A percentile compares a stretch with the other conserved stretches of the same genome.
phyloP scores from a whole-genome alignment of 2,888 invertebrate species.

The Caenorhabditis parvicauda region DNA sequence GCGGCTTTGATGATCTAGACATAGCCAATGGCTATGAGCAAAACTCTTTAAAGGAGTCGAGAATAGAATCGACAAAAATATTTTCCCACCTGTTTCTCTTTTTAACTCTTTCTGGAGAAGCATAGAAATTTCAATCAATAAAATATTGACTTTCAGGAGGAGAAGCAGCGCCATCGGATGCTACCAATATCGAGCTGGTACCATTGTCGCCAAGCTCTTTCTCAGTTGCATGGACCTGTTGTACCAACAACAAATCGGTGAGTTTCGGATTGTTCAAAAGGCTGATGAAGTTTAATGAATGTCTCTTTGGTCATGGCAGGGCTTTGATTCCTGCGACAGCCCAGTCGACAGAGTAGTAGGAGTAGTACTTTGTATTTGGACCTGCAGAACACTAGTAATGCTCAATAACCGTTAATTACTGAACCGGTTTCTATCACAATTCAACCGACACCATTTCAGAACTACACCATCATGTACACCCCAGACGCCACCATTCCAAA shows the following conservation, averaged over 20 bases:
- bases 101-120: no score
- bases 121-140: no score
- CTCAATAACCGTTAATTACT: no score
- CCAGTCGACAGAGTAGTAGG: no score
- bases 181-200: constrained; percentile 49
- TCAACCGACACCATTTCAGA: constrained; percentile 26
- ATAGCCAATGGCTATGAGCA: background rate
- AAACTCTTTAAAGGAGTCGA: background rate
- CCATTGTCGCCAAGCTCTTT: constrained; percentile 49
- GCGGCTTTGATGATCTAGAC: background rate
- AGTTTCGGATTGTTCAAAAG: no score
- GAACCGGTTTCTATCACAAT: background rate
- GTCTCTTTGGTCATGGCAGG: no score
- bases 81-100: background rate
- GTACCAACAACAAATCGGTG: constrained; percentile 55
- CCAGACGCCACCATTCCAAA: constrained; percentile 43
- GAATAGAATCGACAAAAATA: constrained; percentile 5
- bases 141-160: constrained; percentile 2
- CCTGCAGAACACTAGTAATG: no score
- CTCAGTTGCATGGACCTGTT: constrained; percentile 57
- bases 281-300: no score
- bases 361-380: no score
- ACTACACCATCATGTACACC: constrained; percentile 53
- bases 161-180: constrained; percentile 33
- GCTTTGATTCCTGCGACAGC: no score